Conservation (phyloP, 1,140 invertebrate species). For the Teleopsis dalmanni region DNA sequence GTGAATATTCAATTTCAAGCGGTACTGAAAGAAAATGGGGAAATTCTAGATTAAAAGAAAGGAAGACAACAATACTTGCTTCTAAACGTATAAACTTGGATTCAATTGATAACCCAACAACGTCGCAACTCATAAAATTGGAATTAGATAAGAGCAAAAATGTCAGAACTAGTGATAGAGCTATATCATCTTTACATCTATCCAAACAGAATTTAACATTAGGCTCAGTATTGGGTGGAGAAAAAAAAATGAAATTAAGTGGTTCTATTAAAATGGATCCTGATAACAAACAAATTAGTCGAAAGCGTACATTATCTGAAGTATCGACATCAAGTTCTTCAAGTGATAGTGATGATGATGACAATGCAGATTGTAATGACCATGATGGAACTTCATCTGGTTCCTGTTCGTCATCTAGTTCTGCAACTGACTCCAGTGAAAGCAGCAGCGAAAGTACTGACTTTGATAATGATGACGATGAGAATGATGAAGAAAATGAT, state of each 20-base stretch:
- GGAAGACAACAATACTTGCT: too few species aligned
- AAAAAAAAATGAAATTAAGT: constrained; percentile 1
- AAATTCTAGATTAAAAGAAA: too few species aligned
- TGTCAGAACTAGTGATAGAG: too few species aligned
- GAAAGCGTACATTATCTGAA: constrained; percentile 36
- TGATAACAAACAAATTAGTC: constrained; percentile 9
- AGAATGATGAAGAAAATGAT: constrained; percentile 30
- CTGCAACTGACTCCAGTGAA: constrained; percentile 36
- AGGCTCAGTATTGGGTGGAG: too few species aligned
- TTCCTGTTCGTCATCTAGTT: constrained; percentile 45
- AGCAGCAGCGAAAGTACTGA: constrained; percentile 41
- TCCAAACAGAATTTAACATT: too few species aligned
- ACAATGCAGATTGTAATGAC: constrained; percentile 30
- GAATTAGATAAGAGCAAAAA: too few species aligned
- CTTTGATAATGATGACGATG: constrained; percentile 30
- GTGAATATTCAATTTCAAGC: too few species aligned
- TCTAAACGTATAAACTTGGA: too few species aligned
- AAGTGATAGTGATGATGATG: constrained; percentile 40
- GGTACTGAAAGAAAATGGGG: too few species aligned
- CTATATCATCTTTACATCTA: too few species aligned
- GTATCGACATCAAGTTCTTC: constrained; percentile 36
- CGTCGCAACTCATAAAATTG: too few species aligned
- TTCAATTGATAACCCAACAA: too few species aligned
- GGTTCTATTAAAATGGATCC: constrained; percentile 3
- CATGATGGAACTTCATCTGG: constrained; percentile 36